Evolutionary conservation across 2,888 invertebrate genomes (phyloP).

Genomic region (Serripes groenlandicus): DNA sequence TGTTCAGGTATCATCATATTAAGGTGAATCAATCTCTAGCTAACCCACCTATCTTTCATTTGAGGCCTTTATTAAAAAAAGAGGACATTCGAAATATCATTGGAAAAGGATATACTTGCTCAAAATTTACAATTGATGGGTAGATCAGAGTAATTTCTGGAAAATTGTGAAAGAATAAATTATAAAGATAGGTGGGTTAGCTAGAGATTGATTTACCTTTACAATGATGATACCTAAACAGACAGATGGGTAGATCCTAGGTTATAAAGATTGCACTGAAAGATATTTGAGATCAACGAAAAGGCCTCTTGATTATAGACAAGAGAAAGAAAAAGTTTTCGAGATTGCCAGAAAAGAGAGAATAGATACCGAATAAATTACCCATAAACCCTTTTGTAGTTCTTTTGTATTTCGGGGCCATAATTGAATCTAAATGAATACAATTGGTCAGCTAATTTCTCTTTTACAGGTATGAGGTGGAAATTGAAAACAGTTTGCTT

Average conservation of each 20-base stretch:
- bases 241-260: not conserved
- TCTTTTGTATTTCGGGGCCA: constrained; percentile 10
- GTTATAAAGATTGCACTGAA: not conserved
- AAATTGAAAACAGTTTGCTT: constrained; percentile 33
- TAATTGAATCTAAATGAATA: constrained; percentile 22
- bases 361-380: constrained; percentile 14
- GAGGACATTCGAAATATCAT: too few species aligned
- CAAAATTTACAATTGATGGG: too few species aligned
- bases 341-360: constrained; percentile 10
- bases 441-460: constrained; percentile 26
- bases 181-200: too few species aligned
- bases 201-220: not conserved
- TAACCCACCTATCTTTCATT: too few species aligned
- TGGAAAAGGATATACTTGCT: too few species aligned
- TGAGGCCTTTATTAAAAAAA: too few species aligned
- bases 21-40: not conserved
- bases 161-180: too few species aligned
- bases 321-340: constrained; percentile 3
- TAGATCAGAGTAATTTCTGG: too few species aligned
- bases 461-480: not conserved
- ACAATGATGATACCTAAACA: not conserved
- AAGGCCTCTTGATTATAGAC: not conserved
- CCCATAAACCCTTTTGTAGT: constrained; percentile 21
- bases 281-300: not conserved
- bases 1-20: not conserved